Base-by-base conservation (phyloP, 2,797 vertebrate genomes). In the Rhynchonycteris naso region DNA sequence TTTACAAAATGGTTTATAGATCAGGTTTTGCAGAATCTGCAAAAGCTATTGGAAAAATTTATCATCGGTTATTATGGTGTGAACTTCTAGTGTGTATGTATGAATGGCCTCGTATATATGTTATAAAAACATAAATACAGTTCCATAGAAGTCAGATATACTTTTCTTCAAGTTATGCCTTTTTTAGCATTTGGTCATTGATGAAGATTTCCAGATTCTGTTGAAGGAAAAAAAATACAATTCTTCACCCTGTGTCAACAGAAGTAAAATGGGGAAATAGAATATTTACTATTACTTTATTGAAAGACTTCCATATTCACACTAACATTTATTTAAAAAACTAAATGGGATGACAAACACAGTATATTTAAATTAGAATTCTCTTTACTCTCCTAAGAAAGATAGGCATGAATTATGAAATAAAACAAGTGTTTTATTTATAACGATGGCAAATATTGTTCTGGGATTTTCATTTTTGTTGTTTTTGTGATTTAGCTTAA, bases 371-470 rank as follows among this genome's bases (percentile, higher is more conserved):
- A 38, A 35, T 43, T 66, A 52, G 18, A 50, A 21, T 63, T 95
- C n/a, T 18, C 47, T 30, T 72, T 35, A 26, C 16, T 86, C 12
- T 50, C 38, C 21, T 50, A 28, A 89, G 13, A 8, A 24, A 38
- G 8, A 6, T 12, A 75, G 7, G 43, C 63, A 86, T 5, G 7
- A 83, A n/a, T n/a, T n/a, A n/a, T n/a, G n/a, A n/a, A n/a, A n/a
- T n/a, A n/a, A n/a, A 75, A 78, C 4, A 21, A 8, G n/a, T 71
- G 21, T 8, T 81, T 74, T 78, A n/a, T 85, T 89, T 88, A 81
- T 0, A 30, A 80, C 92, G 1, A 8, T 76, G 22, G 11, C 12
- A 88, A 86, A 79, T 76, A 66, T 74, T 95, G 35, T 92, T 76
- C 35, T 84, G 24, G 4, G 4, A 84, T 35, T 76, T 92, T 80